These are phyloP conservation scores for Daktulosphaira vitifoliae DNA, from an alignment of 1,140 invertebrate species.

Conservation along the genomic window DNA sequence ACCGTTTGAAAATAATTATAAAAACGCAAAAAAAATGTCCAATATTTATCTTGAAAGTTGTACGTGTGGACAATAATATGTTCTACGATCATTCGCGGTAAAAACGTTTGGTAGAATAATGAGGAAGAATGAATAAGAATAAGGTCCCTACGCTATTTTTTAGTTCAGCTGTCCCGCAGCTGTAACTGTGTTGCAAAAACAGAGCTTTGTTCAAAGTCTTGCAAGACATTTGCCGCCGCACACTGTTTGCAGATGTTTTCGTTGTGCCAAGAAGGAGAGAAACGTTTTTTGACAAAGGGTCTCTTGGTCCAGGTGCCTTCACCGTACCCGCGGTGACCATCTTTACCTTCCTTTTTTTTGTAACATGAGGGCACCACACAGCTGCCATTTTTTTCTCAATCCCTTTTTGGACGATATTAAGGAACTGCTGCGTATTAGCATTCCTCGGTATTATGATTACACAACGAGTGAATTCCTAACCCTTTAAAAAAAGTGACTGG, in stretches of 20 bases:
- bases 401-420: conserved; percentile 11
- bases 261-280: conserved; percentile 23
- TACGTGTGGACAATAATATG: no score
- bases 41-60: no score
- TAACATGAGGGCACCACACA: conserved; percentile 17
- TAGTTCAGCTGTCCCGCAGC: conserved; percentile 24
- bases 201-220: conserved; percentile 33
- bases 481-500: conserved; percentile 21
- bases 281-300: conserved; percentile 33
- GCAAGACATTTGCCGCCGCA: conserved; percentile 25
- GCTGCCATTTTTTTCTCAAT: conserved; percentile 31
- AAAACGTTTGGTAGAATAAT: no score
- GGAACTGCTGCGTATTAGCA: conserved; percentile 19
- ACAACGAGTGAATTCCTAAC: conserved; percentile 28
- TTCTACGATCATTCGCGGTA: no score
- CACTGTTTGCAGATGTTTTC: conserved; percentile 31
- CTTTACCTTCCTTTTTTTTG: conserved; percentile 28
- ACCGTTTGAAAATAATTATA: no score
- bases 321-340: conserved; percentile 11
- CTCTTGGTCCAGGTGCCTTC: conserved; percentile 28
- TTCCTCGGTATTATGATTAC: conserved; percentile 29
- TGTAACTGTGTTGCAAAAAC: conserved; percentile 32
- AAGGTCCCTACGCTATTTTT: no score
- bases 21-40: no score
- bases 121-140: no score